These are phyloP conservation scores for Lithobates pipiens DNA, from an alignment of 2,797 vertebrate genomes.

Conservation along the genomic window DNA sequence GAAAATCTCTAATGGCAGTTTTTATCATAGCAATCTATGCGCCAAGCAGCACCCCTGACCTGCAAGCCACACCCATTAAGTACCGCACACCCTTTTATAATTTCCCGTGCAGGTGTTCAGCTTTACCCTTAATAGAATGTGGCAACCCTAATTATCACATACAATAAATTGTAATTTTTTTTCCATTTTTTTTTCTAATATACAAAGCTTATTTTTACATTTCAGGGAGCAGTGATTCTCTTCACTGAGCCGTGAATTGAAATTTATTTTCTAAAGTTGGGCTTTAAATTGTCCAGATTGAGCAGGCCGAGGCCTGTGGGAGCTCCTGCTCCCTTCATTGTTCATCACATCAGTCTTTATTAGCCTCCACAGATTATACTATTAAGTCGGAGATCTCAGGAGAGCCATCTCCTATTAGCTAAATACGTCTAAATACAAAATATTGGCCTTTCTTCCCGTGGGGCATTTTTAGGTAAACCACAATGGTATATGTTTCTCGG, in stretches of 20 bases:
- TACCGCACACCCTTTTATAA: too few species aligned
- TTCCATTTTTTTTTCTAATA: too few species aligned
- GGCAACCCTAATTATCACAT: too few species aligned
- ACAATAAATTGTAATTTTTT: too few species aligned
- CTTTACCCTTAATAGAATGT: too few species aligned
- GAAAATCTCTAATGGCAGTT: too few species aligned
- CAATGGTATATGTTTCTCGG: conserved; percentile 53
- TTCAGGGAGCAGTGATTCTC: neutral
- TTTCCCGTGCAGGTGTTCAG: too few species aligned
- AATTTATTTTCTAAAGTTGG: conserved; percentile 61
- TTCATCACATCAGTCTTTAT: conserved; percentile 69
- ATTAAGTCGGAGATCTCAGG: conserved; percentile 61
- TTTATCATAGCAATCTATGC: too few species aligned
- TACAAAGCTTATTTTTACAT: neutral
- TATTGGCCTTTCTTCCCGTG: conserved; percentile 53
- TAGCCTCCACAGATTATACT: conserved; percentile 64
- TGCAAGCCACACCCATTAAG: too few species aligned
- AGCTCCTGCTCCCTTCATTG: conserved; percentile 62
- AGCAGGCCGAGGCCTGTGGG: conserved; percentile 64
- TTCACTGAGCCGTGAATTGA: conserved; percentile 10
- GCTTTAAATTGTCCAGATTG: conserved; percentile 71
- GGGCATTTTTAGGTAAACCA: conserved; percentile 52
- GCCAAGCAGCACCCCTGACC: too few species aligned
- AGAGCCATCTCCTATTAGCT: conserved; percentile 48
- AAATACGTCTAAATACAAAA: conserved; percentile 57